These are phyloP conservation scores for Seriola dumerili DNA, from an alignment of 2,113 vertebrate species.

Conservation along the genomic window DNA sequence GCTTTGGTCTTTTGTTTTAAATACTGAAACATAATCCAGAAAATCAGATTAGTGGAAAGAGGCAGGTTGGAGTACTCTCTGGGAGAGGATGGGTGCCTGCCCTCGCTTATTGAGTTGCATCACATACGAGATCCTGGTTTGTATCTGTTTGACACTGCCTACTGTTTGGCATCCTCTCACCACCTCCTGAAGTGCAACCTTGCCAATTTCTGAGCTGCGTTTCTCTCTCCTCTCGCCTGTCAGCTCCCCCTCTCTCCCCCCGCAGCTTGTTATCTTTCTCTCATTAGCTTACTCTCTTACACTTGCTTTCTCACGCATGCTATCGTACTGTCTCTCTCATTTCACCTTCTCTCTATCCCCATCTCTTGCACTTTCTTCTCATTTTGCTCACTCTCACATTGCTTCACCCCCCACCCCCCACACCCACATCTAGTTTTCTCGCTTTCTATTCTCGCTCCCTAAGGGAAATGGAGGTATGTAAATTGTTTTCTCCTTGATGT, in stretches of 20 bases:
- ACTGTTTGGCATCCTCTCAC: slow-evolving; percentile 67
- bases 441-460: slow-evolving; percentile 44
- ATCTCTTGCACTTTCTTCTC: slow-evolving; percentile 35
- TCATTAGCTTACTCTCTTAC: slow-evolving; percentile 52
- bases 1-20: slow-evolving; percentile 35
- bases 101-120: slow-evolving; percentile 56
- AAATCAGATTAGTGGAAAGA: slow-evolving; percentile 47
- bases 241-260: slow-evolving; percentile 2
- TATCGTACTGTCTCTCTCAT: slow-evolving; percentile 7
- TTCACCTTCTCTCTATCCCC: slow-evolving; percentile 32
- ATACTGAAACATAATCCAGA: slow-evolving; percentile 31
- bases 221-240: slow-evolving; percentile 38
- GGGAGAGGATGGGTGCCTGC: background rate
- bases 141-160: slow-evolving; percentile 53
- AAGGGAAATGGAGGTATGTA: slow-evolving; percentile 68
- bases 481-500: slow-evolving; percentile 72
- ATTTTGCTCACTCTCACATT: slow-evolving; percentile 4
- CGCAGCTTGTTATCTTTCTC: slow-evolving; percentile 48
- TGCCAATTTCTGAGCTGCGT: slow-evolving; percentile 56
- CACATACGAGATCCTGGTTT: slow-evolving; percentile 40
- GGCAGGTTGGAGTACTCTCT: background rate
- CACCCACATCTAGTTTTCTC: slow-evolving; percentile 2
- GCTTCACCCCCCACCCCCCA: background rate
- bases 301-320: slow-evolving; percentile 25
- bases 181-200: slow-evolving; percentile 64